Conservation (phyloP, 2,113 vertebrate genomes). For the Micronisus gabar region DNA sequence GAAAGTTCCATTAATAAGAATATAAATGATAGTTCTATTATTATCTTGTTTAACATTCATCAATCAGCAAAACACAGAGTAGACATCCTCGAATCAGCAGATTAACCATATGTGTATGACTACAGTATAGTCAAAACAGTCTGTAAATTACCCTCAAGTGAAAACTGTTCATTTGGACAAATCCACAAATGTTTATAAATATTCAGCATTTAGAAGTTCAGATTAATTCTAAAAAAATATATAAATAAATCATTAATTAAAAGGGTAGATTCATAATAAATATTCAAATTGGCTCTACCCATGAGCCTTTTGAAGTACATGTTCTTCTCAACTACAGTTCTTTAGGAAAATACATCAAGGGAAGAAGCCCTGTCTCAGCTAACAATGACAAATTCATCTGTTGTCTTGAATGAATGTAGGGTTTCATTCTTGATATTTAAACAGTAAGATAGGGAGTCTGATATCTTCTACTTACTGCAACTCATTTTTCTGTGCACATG, state of each 20-base stretch:
- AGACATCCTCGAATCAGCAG: background rate
- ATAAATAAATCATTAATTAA: background rate
- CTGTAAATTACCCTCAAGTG: background rate
- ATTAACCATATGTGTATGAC: background rate
- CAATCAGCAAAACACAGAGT: background rate
- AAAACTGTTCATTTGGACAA: background rate
- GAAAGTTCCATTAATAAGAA: background rate
- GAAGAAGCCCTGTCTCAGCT: background rate
- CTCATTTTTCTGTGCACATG: background rate
- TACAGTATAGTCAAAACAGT: background rate
- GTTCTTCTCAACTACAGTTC: background rate
- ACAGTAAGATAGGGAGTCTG: background rate
- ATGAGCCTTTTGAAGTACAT: background rate
- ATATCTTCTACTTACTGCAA: background rate
- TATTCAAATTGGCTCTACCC: background rate
- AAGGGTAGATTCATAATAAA: background rate
- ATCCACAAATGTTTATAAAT: background rate
- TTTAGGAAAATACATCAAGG: background rate
- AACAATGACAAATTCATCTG: background rate
- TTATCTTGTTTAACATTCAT: background rate
- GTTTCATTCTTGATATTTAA: background rate
- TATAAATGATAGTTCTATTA: background rate
- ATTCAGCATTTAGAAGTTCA: background rate
- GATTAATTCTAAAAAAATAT: background rate
- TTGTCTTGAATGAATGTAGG: background rate